Evolutionary conservation across 2,888 invertebrate species (phyloP).

Genomic region (Protonemura montana): DNA sequence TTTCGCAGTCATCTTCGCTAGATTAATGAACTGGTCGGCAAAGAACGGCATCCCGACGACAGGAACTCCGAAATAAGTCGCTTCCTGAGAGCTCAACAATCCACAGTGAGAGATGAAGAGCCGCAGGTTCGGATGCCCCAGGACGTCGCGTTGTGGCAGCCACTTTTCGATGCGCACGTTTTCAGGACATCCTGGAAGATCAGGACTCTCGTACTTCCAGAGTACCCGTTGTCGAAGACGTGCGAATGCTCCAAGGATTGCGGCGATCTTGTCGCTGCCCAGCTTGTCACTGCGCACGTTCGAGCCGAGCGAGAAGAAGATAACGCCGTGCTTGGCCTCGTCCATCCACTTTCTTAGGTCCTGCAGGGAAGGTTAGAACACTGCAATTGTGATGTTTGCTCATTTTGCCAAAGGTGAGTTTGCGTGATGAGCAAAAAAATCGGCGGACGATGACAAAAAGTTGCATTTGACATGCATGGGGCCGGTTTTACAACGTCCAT

Average conservation of each 20-base stretch:
- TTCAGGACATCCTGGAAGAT: slow-evolving; percentile 42
- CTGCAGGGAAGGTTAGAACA: slow-evolving; percentile 56
- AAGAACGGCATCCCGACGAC: slow-evolving; percentile 63
- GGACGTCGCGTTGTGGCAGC: slow-evolving; percentile 55
- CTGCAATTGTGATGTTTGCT: neutral
- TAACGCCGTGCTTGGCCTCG: slow-evolving; percentile 60
- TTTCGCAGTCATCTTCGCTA: slow-evolving; percentile 52
- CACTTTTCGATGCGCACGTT: slow-evolving; percentile 41
- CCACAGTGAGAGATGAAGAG: slow-evolving; percentile 63
- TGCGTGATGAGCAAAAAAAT: no score
- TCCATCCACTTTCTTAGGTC: slow-evolving; percentile 61
- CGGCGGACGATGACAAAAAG: no score
- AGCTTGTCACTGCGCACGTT: slow-evolving; percentile 53
- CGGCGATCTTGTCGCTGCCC: slow-evolving; percentile 47
- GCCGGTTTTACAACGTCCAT: no score
- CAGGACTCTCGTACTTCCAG: slow-evolving; percentile 56
- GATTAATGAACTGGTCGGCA: slow-evolving; percentile 59
- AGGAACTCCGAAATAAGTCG: slow-evolving; percentile 61
- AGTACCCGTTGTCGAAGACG: slow-evolving; percentile 56
- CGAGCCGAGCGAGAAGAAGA: slow-evolving; percentile 57
- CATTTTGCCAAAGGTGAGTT: no score
- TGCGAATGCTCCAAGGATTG: slow-evolving; percentile 54
- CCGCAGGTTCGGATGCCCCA: slow-evolving; percentile 60
- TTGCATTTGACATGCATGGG: no score
- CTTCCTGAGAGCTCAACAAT: slow-evolving; percentile 60